Percentiles rank a stretch among this genome's conserved stretches.
phyloP scores from a whole-genome alignment of 23 tunicate species.

The Ciona savignyi region DNA sequence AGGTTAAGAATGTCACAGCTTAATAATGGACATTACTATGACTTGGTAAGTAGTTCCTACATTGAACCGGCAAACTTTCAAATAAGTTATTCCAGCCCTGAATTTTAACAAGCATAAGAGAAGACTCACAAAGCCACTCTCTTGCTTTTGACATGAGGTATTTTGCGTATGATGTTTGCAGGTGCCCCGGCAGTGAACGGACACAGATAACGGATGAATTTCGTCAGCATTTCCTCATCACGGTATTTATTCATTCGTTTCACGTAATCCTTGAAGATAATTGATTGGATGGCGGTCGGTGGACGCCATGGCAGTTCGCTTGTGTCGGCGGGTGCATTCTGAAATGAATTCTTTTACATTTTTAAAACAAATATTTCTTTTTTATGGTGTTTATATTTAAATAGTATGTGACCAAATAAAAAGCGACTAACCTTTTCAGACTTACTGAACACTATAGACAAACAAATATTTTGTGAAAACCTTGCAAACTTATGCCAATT shows the following conservation, averaged over 20 bases:
- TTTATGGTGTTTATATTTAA: too few species aligned
- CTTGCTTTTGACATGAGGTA: not conserved
- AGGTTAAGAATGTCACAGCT: too few species aligned
- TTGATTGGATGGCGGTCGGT: not conserved
- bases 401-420: too few species aligned
- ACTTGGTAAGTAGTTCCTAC: too few species aligned
- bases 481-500: too few species aligned
- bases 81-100: too few species aligned
- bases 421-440: too few species aligned
- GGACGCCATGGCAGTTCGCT: not conserved
- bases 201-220: not conserved
- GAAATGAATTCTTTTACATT: not conserved
- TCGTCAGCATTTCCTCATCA: not conserved
- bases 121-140: not conserved
- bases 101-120: too few species aligned
- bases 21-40: too few species aligned
- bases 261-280: not conserved
- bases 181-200: not conserved
- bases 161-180: not conserved
- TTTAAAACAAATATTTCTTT: not conserved
- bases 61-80: too few species aligned
- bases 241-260: not conserved
- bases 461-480: too few species aligned
- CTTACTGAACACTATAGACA: too few species aligned
- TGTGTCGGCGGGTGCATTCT: not conserved